Percentiles rank a stretch among this genome's conserved stretches.
Evolutionary conservation across 2,888 invertebrate genomes (phyloP).

Genomic region (Zygothrica quintamaculata): DNA sequence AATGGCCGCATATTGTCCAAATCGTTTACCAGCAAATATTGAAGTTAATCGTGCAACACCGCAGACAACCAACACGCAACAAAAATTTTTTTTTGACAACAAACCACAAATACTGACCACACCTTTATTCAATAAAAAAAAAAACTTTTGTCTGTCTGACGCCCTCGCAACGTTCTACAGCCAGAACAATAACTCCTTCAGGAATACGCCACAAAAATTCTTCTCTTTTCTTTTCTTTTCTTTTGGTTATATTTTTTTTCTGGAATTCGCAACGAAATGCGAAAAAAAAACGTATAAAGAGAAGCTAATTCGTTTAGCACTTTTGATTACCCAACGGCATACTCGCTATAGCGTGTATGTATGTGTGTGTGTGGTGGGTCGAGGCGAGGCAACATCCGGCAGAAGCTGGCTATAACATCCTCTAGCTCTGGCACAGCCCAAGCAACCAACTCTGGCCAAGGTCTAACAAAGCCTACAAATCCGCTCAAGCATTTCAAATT

Average conservation of each 20-base stretch:
- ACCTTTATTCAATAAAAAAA: conserved; percentile 56
- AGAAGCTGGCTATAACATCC: conserved; percentile 59
- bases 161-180: conserved; percentile 6
- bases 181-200: conserved; percentile 39
- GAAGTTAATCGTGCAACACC: neutral
- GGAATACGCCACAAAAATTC: conserved; percentile 10
- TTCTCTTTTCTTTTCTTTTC: too few relatives aligned
- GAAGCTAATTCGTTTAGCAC: conserved; percentile 18
- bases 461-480: conserved; percentile 61
- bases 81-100: conserved; percentile 60
- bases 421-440: conserved; percentile 39
- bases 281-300: neutral
- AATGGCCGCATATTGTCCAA: conserved; percentile 71
- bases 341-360: conserved; percentile 2
- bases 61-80: conserved; percentile 39
- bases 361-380: neutral
- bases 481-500: conserved; percentile 74
- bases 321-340: neutral
- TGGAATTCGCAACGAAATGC: conserved; percentile 9
- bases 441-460: conserved; percentile 28
- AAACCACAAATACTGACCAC: conserved; percentile 43
- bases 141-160: conserved; percentile 2
- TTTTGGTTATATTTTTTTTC: neutral
- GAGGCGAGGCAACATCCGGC: conserved; percentile 46
- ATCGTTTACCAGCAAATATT: conserved; percentile 47